Base-by-base conservation (phyloP, 2,113 vertebrate species). In the Martes martes region DNA sequence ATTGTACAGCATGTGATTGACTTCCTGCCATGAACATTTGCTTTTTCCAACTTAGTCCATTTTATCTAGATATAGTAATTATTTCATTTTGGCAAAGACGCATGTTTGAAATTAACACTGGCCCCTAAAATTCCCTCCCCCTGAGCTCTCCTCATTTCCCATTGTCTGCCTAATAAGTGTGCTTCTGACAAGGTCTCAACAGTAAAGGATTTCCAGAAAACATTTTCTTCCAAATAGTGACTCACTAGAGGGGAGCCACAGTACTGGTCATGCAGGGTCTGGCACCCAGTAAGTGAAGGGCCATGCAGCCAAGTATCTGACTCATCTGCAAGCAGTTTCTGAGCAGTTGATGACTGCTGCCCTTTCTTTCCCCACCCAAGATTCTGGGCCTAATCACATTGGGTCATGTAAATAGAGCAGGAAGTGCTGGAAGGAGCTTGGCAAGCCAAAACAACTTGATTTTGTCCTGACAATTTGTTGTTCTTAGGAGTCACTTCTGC, bases 31-130 rank as follows among this genome's bases (percentile, higher is more conserved):
- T 96, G 90, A 98, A 88, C 10, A 94, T 92, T 97, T 98, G 87
- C 95, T 78, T 95, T 67, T 94, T 98, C 97, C 91, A 97, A 59
- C n/a, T 93, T 1, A 91, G 39, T 57, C 11, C 71, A 71, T 79
- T 98, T 98, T 96, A 97, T 98, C 86, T 94, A 97, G 76, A 91
- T 97, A 98, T 23, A 81, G 91, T 83, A 98, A 98, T 97, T 96
- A 93, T 95, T 98, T 94, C 82, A 95, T 98, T 98, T 97, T 96
- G 92, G 96, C 97, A 98, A 98, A 96, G 80, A 90, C 55, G 61
- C 42, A 39, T 95, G 61, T 96, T 97, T 89, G 67, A 98, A 98
- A 98, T 98, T 97, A 98, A 97, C 93, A 98, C 96, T 97, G 95
- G 97, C 95, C 89, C 71, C 96, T 76, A 16, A 39, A 89, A 95